phyloP scores from a whole-genome alignment of 2,797 vertebrate species.

The Xiphophorus birchmanni region DNA sequence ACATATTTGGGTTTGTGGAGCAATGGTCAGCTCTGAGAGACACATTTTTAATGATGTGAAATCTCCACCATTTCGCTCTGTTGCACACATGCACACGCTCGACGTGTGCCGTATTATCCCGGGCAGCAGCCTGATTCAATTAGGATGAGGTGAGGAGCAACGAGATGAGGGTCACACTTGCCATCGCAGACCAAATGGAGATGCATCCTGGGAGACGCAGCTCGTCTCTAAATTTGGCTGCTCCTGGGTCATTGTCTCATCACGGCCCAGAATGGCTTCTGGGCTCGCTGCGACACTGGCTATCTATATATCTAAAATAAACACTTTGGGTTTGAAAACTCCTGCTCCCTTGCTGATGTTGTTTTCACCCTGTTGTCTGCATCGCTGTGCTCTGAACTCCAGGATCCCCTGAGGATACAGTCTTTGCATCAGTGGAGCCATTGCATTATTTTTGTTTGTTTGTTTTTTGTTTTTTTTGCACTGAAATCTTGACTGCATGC shows the following conservation, averaged over 20 bases:
- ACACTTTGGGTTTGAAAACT: constrained; percentile 57
- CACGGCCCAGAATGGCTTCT: constrained; percentile 57
- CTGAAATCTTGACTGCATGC: constrained; percentile 4
- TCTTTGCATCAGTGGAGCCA: constrained; percentile 15
- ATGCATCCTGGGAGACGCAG: constrained; percentile 72
- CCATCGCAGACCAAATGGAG: constrained; percentile 74
- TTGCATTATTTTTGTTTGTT: background rate
- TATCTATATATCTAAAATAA: constrained; percentile 61
- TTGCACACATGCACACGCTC: constrained; percentile 23
- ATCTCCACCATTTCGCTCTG: constrained; percentile 18
- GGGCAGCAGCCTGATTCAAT: constrained; percentile 80
- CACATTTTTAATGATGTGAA: constrained; percentile 48
- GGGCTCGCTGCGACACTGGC: constrained; percentile 34
- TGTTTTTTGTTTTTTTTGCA: background rate
- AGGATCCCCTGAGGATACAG: constrained; percentile 8
- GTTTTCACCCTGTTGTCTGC: constrained; percentile 8
- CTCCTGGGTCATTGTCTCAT: constrained; percentile 76
- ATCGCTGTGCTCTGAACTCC: background rate
- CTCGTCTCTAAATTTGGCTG: constrained; percentile 77
- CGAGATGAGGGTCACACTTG: constrained; percentile 78
- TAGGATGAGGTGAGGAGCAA: constrained; percentile 78
- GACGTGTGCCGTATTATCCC: constrained; percentile 54
- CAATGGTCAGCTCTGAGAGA: constrained; percentile 33
- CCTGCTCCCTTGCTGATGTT: constrained; percentile 22
- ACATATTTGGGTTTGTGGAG: constrained; percentile 36